Evolutionary conservation across 2,797 vertebrate genomes (phyloP), one percentile per base, ranked within the genome.

Genomic region (Parauchenoglanis punctatus): DNA sequence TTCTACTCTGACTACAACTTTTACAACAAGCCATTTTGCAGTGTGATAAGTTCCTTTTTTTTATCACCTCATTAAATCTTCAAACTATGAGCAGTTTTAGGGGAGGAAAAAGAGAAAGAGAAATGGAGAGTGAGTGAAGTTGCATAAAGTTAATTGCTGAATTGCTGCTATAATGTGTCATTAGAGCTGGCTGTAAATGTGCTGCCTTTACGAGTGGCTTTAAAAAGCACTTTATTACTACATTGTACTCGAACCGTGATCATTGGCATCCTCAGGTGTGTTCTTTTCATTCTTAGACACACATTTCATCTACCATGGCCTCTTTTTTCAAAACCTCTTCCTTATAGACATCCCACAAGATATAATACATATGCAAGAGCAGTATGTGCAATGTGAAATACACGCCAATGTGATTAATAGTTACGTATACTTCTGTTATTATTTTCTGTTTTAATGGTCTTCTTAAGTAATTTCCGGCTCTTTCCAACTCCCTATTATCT

Each of bases 101-200:
- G 56, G 28, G 6, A 67, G 15, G 63, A 68, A 46, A 80, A 72
- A 46, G 78, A 59, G 28, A 65, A 54, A 59, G n/a, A 31, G 44
- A 77, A 65, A 65, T 46, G 4, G 4, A 23, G 28, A 84, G 25
- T 3, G 40, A 84, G 61, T 54, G 49, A 83, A 76, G 67, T 75
- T 63, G 61, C 70, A 82, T 82, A 35, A 88, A 90, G 76, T 84
- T 89, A 85, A 90, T 90, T 78, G 86, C 61, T 25, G 76, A 86
- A 80, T 77, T 86, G 86, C 84, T 56, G 40, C 67, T 70, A 85
- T 89, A 88, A 85, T 87, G 89, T 87, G 80, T 90, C 72, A 87
- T 90, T 86, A 88, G 76, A 44, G 70, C 70, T 18, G 63, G 59
- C 76, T 61, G 44, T 68, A 78, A 85, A 85, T 10, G 75, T 85